Evolutionary conservation across 2,888 invertebrate genomes (phyloP).

Genomic region (Idaea biselata): DNA sequence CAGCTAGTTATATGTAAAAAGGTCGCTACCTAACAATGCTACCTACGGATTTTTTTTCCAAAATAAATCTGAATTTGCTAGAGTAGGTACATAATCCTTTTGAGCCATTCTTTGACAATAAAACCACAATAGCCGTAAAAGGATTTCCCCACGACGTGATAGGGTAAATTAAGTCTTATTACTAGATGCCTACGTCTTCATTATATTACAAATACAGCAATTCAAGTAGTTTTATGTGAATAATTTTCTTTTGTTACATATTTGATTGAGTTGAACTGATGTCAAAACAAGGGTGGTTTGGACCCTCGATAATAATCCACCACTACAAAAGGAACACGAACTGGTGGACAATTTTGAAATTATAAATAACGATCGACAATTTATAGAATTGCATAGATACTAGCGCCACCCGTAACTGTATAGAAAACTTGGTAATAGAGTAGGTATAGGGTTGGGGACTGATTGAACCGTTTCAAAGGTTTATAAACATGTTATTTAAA

Average conservation of each 20-base stretch:
- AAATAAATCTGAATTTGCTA: neutral
- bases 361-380: neutral
- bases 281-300: slow-evolving; percentile 56
- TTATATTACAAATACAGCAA: neutral
- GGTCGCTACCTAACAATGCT: neutral
- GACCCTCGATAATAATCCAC: slow-evolving; percentile 49
- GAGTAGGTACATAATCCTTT: neutral
- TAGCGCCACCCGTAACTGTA: neutral
- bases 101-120: neutral
- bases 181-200: neutral
- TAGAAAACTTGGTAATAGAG: neutral
- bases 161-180: neutral
- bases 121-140: neutral
- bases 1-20: no score
- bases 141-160: neutral
- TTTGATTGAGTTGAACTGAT: slow-evolving; percentile 64
- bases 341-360: neutral
- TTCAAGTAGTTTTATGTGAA: neutral
- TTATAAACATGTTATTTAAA: slow-evolving; percentile 21
- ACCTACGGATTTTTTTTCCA: no score
- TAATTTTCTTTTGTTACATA: slow-evolving; percentile 63
- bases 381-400: neutral
- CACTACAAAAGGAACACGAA: slow-evolving; percentile 22
- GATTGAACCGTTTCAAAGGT: slow-evolving; percentile 33
- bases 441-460: slow-evolving; percentile 36